Evolutionary conservation across 2,113 vertebrate genomes (phyloP).

Genomic region (Oryzias melastigma): DNA sequence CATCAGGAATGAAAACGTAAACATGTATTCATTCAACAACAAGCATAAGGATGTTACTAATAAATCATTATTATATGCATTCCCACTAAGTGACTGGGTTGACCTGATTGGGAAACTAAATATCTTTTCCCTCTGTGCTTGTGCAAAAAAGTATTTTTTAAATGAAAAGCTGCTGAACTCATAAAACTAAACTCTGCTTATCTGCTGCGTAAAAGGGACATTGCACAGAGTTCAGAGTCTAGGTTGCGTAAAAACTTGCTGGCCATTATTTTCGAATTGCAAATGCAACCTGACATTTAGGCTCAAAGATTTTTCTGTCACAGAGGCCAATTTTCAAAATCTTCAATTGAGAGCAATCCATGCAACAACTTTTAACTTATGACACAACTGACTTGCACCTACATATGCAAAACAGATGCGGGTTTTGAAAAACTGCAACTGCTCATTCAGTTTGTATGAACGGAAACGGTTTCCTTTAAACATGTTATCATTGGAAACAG

Average conservation of each 20-base stretch:
- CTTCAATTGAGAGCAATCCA: neutral
- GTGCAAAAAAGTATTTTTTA: conserved; percentile 1
- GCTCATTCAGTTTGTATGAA: too few species aligned
- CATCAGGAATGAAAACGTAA: too few species aligned
- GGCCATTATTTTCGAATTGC: conserved; percentile 9
- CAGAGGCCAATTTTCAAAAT: neutral
- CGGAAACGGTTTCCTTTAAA: too few species aligned
- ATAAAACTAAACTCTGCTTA: conserved; percentile 44
- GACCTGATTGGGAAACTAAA: neutral
- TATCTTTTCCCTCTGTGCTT: neutral
- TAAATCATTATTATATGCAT: neutral
- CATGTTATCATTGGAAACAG: too few species aligned
- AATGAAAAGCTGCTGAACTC: neutral
- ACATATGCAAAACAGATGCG: neutral
- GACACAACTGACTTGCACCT: too few species aligned
- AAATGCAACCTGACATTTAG: conserved; percentile 1
- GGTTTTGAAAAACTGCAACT: conserved; percentile 10
- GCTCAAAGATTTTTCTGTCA: conserved; percentile 16
- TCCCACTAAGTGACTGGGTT: neutral
- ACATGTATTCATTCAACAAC: conserved; percentile 1
- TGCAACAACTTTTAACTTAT: too few species aligned
- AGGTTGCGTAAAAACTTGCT: conserved; percentile 60
- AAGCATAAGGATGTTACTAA: neutral
- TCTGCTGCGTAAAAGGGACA: conserved; percentile 33
- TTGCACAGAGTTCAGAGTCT: conserved; percentile 60